Evolutionary conservation across 2,113 vertebrate species (phyloP).

Genomic region (Glaucidium brasilianum): DNA sequence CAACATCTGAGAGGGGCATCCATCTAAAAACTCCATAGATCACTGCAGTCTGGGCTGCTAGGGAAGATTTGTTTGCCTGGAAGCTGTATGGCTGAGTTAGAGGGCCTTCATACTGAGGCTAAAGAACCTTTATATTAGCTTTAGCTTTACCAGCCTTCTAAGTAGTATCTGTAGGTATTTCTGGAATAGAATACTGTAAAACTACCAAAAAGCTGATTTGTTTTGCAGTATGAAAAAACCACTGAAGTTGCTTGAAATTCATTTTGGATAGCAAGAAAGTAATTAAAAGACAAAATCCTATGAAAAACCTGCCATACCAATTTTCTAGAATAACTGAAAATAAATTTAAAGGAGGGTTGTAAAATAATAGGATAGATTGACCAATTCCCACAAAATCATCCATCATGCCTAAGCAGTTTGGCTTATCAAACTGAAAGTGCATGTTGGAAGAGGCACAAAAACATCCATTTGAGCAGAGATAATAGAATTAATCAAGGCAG

Average conservation of each 20-base stretch:
- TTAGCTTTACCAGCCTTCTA: neutral
- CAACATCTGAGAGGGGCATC: neutral
- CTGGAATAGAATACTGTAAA: neutral
- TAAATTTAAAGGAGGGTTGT: neutral
- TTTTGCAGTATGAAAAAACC: neutral
- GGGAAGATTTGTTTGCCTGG: neutral
- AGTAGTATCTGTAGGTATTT: neutral
- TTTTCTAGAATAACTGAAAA: neutral
- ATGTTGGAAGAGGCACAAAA: neutral
- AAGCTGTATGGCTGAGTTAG: neutral
- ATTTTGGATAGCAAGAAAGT: neutral
- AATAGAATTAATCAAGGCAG: neutral
- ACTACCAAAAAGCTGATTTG: neutral
- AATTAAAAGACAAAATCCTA: neutral
- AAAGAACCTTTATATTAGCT: neutral
- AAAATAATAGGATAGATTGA: neutral
- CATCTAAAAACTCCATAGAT: neutral
- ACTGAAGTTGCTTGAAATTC: neutral
- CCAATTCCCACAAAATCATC: neutral
- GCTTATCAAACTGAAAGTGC: neutral
- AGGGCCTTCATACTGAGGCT: neutral
- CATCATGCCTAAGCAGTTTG: neutral
- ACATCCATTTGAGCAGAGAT: neutral
- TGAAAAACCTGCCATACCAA: neutral
- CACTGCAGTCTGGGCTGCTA: neutral